Evolutionary conservation across 1,140 invertebrate genomes (phyloP).

Genomic region (Euwallacea similis): DNA sequence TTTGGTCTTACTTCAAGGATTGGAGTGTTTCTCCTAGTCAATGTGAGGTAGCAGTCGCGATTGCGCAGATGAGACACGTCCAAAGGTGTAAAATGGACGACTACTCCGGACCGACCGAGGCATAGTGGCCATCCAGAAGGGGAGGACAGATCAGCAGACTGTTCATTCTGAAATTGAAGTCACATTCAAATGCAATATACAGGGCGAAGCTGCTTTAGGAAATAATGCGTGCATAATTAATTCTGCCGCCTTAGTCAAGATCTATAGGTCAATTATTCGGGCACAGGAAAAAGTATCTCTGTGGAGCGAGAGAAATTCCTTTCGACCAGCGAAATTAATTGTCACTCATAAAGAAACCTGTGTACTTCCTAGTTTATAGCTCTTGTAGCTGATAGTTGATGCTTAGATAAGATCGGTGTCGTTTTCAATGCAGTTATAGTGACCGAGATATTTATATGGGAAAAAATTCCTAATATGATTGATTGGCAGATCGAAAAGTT

Average conservation of each 20-base stretch:
- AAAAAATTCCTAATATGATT: no score
- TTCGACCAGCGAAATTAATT: no score
- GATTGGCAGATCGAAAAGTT: no score
- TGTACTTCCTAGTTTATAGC: no score
- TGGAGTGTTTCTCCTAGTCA: slow-evolving; percentile 42
- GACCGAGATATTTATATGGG: no score
- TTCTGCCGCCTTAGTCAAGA: background rate
- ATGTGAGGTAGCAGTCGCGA: slow-evolving; percentile 51
- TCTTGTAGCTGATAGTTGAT: no score
- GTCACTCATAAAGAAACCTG: no score
- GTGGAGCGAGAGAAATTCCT: background rate
- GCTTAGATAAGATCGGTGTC: no score
- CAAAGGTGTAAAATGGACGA: slow-evolving; percentile 48
- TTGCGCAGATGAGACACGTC: slow-evolving; percentile 46
- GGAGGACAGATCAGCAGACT: slow-evolving; percentile 38
- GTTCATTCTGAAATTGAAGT: slow-evolving; percentile 44
- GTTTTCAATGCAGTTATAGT: no score
- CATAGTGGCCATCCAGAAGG: slow-evolving; percentile 52
- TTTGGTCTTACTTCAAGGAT: slow-evolving; percentile 44
- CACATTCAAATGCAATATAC: background rate
- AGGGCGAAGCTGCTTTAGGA: background rate
- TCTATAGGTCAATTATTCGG: background rate
- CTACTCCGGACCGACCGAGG: slow-evolving; percentile 49
- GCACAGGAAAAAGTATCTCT: background rate
- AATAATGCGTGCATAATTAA: background rate